A percentile compares a stretch with the other conserved stretches of the same genome.
Conservation (phyloP, 2,113 vertebrate species). For the Fregetta grallaria region DNA sequence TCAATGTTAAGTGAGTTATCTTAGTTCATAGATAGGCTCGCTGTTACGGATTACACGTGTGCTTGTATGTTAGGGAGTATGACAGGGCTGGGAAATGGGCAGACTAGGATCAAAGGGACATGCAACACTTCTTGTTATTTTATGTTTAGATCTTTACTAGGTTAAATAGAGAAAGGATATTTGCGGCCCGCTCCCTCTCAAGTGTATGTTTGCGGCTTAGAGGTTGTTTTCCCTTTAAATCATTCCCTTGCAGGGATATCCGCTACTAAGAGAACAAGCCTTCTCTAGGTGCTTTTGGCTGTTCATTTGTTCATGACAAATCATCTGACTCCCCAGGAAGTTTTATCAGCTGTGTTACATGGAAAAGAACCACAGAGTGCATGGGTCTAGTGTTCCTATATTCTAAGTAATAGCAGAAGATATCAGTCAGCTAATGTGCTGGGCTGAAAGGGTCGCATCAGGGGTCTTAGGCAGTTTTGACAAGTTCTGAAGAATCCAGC, state of each 20-base stretch:
- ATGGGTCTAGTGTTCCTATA: neutral
- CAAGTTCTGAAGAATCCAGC: neutral
- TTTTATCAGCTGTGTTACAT: neutral
- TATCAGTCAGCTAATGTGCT: fast-evolving
- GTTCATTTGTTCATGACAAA: neutral
- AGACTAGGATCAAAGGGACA: neutral
- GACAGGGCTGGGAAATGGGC: neutral
- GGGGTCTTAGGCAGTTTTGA: neutral
- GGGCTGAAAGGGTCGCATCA: neutral
- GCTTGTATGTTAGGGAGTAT: neutral
- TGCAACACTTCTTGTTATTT: neutral
- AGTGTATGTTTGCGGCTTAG: neutral
- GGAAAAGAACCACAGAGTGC: neutral
- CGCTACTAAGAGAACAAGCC: neutral
- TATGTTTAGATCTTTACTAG: neutral
- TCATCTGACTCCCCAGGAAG: neutral
- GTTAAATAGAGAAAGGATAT: neutral
- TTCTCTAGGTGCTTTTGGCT: neutral
- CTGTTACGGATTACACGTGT: neutral
- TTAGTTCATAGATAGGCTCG: neutral
- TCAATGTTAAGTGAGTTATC: neutral
- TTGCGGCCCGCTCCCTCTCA: neutral
- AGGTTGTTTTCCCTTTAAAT: neutral
- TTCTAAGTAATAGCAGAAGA: neutral
- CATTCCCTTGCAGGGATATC: neutral